These are phyloP conservation scores for Stichodactyla mertensii DNA, from an alignment of 64 coral and sea anemone genomes.

Conservation along the genomic window DNA sequence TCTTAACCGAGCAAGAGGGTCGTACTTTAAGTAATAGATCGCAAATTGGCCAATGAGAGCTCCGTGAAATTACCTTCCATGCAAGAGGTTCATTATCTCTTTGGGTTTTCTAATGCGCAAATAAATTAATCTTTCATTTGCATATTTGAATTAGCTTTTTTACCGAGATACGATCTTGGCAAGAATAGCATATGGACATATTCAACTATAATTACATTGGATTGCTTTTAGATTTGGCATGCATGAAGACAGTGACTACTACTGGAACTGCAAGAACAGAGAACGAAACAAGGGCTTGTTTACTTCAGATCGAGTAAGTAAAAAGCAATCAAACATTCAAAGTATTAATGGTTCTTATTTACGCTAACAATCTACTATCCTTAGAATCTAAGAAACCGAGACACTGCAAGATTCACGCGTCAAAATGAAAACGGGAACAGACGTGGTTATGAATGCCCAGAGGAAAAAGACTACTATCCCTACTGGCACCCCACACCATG, in stretches of 20 bases:
- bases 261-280: slow-evolving; percentile 54
- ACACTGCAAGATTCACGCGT: slow-evolving; percentile 58
- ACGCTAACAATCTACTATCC: not conserved
- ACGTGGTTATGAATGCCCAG: slow-evolving; percentile 80
- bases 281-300: slow-evolving; percentile 84
- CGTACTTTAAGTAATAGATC: no score
- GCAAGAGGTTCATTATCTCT: no score
- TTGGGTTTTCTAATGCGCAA: no score
- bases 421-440: slow-evolving; percentile 64
- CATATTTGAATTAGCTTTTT: no score
- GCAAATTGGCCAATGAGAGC: no score
- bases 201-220: not conserved
- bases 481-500: slow-evolving; percentile 94
- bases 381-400: not conserved
- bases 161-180: no score
- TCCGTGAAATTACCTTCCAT: no score
- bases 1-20: no score
- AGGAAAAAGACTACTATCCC: slow-evolving; percentile 86
- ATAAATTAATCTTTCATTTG: no score
- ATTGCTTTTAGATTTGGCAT: slow-evolving; percentile 69
- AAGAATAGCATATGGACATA: not conserved
- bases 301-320: slow-evolving; percentile 23
- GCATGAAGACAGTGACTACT: slow-evolving; percentile 93
- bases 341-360: no score
- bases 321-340: no score